Evolutionary conservation across 2,113 vertebrate species (phyloP), one percentile per base, ranked within the genome.

Genomic region (Eulacestoma nigropectus): DNA sequence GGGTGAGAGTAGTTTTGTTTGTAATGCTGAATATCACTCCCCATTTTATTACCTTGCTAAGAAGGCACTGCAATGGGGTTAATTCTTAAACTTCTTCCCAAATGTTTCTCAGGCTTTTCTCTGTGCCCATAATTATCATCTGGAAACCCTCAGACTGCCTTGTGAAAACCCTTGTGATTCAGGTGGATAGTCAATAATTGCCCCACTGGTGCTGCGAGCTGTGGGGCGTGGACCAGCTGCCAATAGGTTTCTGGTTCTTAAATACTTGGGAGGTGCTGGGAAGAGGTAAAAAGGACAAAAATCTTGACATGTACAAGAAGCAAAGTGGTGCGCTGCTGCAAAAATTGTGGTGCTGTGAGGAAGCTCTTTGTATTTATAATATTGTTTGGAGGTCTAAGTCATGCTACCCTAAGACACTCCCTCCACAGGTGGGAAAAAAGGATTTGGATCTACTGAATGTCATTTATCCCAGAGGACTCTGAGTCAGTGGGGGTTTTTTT

Each of bases 331-430:
- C 30, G 86, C 18, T 87, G 42, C 65, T 91, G 49, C 9, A 89
- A 88, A 96, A 94, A 88, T 47, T 44, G 55, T 80, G 65, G 41
- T n/a, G 85, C 87, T 49, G 9, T 26, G 57, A 88, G 27, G 60
- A 89, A 94, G 29, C 27, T 87, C 74, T 79, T 93, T 73, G 55
- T 93, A 82, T 94, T 96, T 94, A 62, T 10, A 11, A 49, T 44
- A 69, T 73, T 93, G 87, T 90, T 95, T 49, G 50, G 79, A 69
- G 35, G 35, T 20, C 33, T 33, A 89, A 91, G 46, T 42, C 67
- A 26, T 55, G 52, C 33, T 91, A 42, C 76, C 46, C 19, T 25
- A 88, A 74, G n/a, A 46, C 1, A 19, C 29, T 74, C 83, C 46
- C 46, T 92, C n/a, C 55, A n/a, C 14, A 57, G 16, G 12, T 30